Evolutionary conservation across 2,113 vertebrate species (phyloP).

Genomic region (Pseudorasbora parva): DNA sequence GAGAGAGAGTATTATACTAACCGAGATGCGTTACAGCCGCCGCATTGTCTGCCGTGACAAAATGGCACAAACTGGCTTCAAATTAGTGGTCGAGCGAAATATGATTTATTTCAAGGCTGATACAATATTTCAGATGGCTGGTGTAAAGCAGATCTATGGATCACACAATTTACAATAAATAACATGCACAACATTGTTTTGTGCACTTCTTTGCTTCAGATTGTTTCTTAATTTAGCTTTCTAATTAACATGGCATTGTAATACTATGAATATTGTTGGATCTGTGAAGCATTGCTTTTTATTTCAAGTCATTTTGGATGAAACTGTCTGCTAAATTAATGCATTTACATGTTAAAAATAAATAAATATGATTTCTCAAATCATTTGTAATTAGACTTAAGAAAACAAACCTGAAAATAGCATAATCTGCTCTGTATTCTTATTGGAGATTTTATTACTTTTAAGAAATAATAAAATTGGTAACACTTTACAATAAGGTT

Average conservation of each 20-base stretch:
- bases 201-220: background rate
- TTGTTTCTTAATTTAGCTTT: background rate
- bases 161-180: constrained; percentile 6
- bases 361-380: no score
- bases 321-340: no score
- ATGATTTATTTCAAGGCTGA: background rate
- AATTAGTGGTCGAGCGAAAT: background rate
- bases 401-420: no score
- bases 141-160: background rate
- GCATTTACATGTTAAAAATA: no score
- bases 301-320: no score
- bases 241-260: background rate
- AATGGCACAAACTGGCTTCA: background rate
- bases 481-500: no score
- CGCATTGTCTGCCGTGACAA: background rate
- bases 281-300: no score
- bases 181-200: background rate
- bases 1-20: constrained; percentile 6
- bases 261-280: background rate
- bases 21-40: background rate
- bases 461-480: no score
- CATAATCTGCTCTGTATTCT: no score
- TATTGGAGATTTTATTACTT: no score
- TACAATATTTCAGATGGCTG: background rate
- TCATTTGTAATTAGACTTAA: no score